Evolutionary conservation across 1,140 invertebrate genomes (phyloP).

Genomic region (Melitaea cinxia): DNA sequence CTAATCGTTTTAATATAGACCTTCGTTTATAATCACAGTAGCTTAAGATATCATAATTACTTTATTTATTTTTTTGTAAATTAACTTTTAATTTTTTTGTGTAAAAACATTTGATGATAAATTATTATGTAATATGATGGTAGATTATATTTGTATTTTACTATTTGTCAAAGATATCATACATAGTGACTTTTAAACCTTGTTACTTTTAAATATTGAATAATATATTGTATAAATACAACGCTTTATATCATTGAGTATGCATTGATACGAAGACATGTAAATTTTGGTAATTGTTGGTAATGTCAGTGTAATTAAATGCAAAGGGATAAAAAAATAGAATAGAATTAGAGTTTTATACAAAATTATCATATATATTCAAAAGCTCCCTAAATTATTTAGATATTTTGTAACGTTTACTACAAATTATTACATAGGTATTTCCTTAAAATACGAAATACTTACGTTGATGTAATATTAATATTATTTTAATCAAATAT

Average conservation of each 20-base stretch:
- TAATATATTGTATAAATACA: neutral
- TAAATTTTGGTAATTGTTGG: neutral
- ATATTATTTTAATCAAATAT: neutral
- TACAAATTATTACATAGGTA: neutral
- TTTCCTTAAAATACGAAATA: neutral
- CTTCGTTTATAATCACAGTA: too few relatives aligned
- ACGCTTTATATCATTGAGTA: neutral
- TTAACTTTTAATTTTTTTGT: too few relatives aligned
- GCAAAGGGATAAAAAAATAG: neutral
- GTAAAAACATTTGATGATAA: too few relatives aligned
- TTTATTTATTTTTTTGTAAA: too few relatives aligned
- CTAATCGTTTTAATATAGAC: too few relatives aligned
- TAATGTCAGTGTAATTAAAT: neutral
- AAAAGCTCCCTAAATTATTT: neutral
- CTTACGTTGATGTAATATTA: neutral
- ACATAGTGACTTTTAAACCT: too few relatives aligned
- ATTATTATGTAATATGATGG: neutral
- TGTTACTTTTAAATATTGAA: slow-evolving; percentile 1
- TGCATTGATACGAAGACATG: neutral
- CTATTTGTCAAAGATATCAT: neutral
- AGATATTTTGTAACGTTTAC: neutral
- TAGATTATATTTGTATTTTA: neutral
- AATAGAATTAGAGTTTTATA: neutral
- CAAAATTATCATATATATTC: neutral
- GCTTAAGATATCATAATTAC: too few relatives aligned